A percentile compares a stretch with the other conserved stretches of the same genome.
phyloP scores from a whole-genome alignment of 2,888 invertebrate genomes.

The Augochlorella aurata region DNA sequence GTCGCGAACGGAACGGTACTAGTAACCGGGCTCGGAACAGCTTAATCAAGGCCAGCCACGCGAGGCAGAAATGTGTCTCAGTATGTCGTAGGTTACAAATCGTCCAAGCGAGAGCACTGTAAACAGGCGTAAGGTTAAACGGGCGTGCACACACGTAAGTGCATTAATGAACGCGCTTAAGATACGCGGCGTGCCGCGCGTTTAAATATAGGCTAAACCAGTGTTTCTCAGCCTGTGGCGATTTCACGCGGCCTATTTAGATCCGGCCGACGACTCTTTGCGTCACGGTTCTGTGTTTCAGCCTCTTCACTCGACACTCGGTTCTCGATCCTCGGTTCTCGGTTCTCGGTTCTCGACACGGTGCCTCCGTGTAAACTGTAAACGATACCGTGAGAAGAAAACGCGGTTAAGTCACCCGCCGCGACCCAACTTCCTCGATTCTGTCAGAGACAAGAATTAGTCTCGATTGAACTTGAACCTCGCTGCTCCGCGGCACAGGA shows the following conservation, averaged over 20 bases:
- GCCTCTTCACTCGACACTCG: not conserved
- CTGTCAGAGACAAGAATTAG: not conserved
- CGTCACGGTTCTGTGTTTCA: constrained; percentile 12
- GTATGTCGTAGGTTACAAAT: constrained; percentile 58
- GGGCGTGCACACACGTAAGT: constrained; percentile 50
- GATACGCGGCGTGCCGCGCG: constrained; percentile 59
- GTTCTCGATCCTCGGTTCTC: too few relatives aligned
- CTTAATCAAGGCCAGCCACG: constrained; percentile 47
- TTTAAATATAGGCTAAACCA: constrained; percentile 62
- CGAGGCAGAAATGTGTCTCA: constrained; percentile 38
- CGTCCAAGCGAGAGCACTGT: constrained; percentile 45
- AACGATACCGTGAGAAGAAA: constrained; percentile 40
- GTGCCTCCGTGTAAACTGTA: constrained; percentile 27
- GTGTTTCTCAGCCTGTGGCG: constrained; percentile 47
- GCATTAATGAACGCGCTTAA: constrained; percentile 60
- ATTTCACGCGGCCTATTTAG: constrained; percentile 33
- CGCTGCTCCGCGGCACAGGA: not conserved
- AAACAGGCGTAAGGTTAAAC: constrained; percentile 59
- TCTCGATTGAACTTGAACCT: constrained; percentile 12
- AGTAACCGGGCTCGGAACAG: constrained; percentile 33
- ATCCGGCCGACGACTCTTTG: constrained; percentile 2
- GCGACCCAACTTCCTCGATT: not conserved
- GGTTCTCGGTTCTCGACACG: not conserved
- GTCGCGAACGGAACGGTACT: too few relatives aligned
- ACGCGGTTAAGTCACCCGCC: not conserved